Base-by-base conservation (phyloP, 2,113 vertebrate genomes). In the Ctenodactylus gundi region DNA sequence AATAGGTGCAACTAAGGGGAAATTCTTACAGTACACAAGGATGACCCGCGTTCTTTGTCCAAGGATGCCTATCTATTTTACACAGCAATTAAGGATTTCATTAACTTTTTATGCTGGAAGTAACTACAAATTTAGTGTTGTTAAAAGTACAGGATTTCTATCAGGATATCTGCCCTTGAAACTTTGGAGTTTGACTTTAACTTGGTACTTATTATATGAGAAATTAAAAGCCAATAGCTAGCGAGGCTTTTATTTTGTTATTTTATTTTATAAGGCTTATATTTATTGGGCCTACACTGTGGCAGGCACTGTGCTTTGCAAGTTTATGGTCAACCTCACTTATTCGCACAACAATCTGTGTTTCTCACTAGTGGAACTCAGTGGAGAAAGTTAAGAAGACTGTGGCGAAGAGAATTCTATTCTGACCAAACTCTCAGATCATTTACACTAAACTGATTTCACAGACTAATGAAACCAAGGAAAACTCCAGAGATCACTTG, bases 1-100 rank as follows among this genome's bases (percentile, higher is more conserved):
- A 81, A 34, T 78, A 92, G 91, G 76, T 96, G 89, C 85, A 91
- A 90, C 44, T 39, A 44, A 84, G 39, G 55, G n/a, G 64, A 77
- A 85, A 91, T 64, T 44, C 80, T 91, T 57, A 81, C 72, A 92
- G 72, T 57, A 77, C 60, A 51, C 31, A 93, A 62, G 46, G 34
- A 39, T 88, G 80, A 75, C 75, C n/a, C 62, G 23, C 90, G 75
- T 80, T 81, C 53, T 51, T 34, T 27, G 7, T 44, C 36, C 68
- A 80, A 85, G 14, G 76, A 65, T 46, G 80, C 80, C 67, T 68
- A 46, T 10, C 49, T 64, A 51, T 78, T 80, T 70, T 64, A 58
- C 21, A 65, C 13, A 51, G 29, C 44, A 88, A 68, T 88, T 44
- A 78, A 85, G 51, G 23, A 70, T 80, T 93, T 91, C 25, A 75